Evolutionary conservation across 2,113 vertebrate species (phyloP), one percentile per base, ranked within the genome.

Genomic region (Sander lucioperca): DNA sequence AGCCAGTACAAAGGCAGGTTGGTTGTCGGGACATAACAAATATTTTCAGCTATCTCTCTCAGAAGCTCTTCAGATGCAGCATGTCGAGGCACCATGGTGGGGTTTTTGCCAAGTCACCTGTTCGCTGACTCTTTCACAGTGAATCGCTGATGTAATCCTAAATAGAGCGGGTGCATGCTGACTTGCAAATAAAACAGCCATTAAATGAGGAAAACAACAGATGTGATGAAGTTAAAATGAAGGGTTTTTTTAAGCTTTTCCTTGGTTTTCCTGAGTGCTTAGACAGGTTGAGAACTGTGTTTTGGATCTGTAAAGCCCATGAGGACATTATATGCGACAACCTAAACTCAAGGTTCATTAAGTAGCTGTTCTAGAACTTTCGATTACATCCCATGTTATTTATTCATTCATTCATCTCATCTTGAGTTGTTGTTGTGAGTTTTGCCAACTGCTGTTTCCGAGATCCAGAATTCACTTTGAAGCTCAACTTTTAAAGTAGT

Each of bases 21-120:
- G 7, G 69, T 67, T 47, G 23, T 6, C 13, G 53, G 43, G 43
- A 61, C 53, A 53, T 30, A 47, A 77, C 30, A 30, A 81, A 82
- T 72, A 61, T 33, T 81, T 72, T 62, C 8, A 2, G 21, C 56
- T 69, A 58, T 83, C 51, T 68, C 64, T 85, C 56, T 68, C 50
- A 39, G n/a, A 53, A n/a, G 80, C 53, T 57, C 74, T 58, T 62
- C 48, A 50, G 53, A 66, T 0, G 11, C 57, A 76, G 67, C 88
- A 90, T 67, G 74, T 85, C 74, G 71, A 79, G 39, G 30, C 79
- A 88, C 69, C 73, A 74, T 83, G 75, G 72, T 61, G 39, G 68
- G 69, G 63, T 51, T 73, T 48, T 43, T 77, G 88, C 88, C 89
- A 87, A 86, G 82, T 83, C 87, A 88, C 57, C 86, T 86, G 86